Conservation (phyloP, 2,113 vertebrate genomes). For the Strix aluco region DNA sequence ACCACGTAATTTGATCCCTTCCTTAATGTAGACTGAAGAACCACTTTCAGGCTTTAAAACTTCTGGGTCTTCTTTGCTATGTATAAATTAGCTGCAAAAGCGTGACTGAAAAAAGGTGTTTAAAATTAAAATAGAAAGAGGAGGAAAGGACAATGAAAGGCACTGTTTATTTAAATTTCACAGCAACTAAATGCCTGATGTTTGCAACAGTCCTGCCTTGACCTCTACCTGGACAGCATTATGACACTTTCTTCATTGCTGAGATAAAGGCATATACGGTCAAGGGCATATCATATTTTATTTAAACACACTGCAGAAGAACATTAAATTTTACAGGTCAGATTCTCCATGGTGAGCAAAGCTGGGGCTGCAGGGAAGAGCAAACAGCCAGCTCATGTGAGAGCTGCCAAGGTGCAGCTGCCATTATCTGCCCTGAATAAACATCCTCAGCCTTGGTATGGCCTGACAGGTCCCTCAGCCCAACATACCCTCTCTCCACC, state of each 20-base stretch:
- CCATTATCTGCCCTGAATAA: not conserved
- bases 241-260: not conserved
- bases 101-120: not conserved
- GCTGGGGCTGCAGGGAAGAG: not conserved
- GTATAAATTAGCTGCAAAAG: not conserved
- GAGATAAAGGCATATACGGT: not conserved
- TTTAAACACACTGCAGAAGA: slow-evolving; percentile 14
- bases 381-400: not conserved
- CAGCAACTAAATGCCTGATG: not conserved
- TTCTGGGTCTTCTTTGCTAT: not conserved
- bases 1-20: not conserved
- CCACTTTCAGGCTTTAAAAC: not conserved
- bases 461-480: not conserved
- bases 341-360: not conserved
- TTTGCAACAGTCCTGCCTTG: not conserved
- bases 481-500: not conserved
- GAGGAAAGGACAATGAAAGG: not conserved
- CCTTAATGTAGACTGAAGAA: not conserved
- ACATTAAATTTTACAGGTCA: slow-evolving; percentile 2
- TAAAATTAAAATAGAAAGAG: not conserved
- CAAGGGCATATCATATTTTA: not conserved
- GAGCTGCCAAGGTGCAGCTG: not conserved
- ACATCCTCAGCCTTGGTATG: not conserved
- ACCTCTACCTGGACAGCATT: not conserved
- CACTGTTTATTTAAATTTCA: not conserved